Base-by-base conservation (phyloP, 1,140 invertebrate genomes). In the Aphaenogaster ashmeadi region DNA sequence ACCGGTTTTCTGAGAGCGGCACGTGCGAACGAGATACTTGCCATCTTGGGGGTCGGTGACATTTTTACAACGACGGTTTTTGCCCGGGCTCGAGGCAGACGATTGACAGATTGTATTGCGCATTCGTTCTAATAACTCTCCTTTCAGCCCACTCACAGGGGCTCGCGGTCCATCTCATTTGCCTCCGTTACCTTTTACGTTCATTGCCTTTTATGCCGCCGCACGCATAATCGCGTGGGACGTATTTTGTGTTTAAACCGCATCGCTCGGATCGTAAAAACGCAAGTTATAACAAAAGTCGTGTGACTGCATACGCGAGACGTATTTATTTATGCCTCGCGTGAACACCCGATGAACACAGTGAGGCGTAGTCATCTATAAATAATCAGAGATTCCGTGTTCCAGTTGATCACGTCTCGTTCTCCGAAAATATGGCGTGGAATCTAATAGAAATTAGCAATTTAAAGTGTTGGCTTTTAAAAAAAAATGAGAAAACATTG, bases 321-420 rank as follows among this genome's bases (percentile, higher is more conserved):
- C 47, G 13, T 41, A 80, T 69, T 67, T 80, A 67, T 67, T 80
- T 54, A 38, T 66, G 7, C 13, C 47, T 18, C 13, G 8, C 18
- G 47, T 33, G 41, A 36, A 41, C 41, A 18, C 11, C 5, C 15
- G 9, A 7, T 41, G 21, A 54, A 64, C 21, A 47, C 21, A 2
- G 2, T 3, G 27, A 41, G 6, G 15, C 47, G 47, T 18, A 44
- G 38, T 60, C 52, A 13, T 81, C 62, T 81, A 81, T 66, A 81
- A 86, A 86, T 81, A 69, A 86, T 21, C 62, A 36, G 33, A 79
- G 13, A 74, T 67, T 54, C 11, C 11, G 18, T 41, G 18, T 58
- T 44, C 13, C 47, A 79, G 3, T 47, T 11, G 27, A 75, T 27
- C 2, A 7, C 18, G 41, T 36, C 13, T 74, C 18, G 15, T 54